Evolutionary conservation across 1,140 invertebrate genomes (phyloP).

Genomic region (Aporrectodea caliginosa): DNA sequence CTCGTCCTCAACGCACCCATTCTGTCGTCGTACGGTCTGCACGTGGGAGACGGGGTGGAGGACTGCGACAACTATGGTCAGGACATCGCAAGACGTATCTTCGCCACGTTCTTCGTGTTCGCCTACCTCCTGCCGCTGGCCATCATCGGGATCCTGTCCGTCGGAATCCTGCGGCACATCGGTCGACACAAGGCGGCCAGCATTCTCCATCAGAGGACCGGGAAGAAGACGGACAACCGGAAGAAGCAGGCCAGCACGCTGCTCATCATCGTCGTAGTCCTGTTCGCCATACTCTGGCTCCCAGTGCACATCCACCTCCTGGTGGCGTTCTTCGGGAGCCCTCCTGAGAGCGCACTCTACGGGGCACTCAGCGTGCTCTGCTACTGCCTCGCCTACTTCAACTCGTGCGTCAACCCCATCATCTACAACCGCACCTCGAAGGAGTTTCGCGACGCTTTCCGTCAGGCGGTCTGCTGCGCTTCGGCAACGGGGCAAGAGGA

Average conservation of each 20-base stretch:
- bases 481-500: no score
- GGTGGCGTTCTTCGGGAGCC: slow-evolving; percentile 6
- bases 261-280: slow-evolving; percentile 23
- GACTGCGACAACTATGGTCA: slow-evolving; percentile 15
- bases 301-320: no score
- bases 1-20: slow-evolving; percentile 18
- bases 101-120: slow-evolving; percentile 26
- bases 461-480: slow-evolving; percentile 19
- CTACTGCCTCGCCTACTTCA: slow-evolving; percentile 34
- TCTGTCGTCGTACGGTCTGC: slow-evolving; percentile 13
- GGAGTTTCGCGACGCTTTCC: slow-evolving; percentile 32
- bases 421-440: slow-evolving; percentile 34
- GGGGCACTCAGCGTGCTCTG: slow-evolving; percentile 28
- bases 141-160: slow-evolving; percentile 14
- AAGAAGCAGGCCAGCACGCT: slow-evolving; percentile 22
- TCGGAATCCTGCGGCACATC: slow-evolving; percentile 18
- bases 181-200: no score
- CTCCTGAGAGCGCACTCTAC: not conserved
- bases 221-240: no score
- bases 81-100: not conserved
- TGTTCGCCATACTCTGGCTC: slow-evolving; percentile 26
- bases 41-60: not conserved
- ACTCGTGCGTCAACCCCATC: no score
- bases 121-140: no score
- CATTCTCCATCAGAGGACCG: no score